Evolutionary conservation across 2,797 vertebrate genomes (phyloP).

Genomic region (Thunnus albacares): DNA sequence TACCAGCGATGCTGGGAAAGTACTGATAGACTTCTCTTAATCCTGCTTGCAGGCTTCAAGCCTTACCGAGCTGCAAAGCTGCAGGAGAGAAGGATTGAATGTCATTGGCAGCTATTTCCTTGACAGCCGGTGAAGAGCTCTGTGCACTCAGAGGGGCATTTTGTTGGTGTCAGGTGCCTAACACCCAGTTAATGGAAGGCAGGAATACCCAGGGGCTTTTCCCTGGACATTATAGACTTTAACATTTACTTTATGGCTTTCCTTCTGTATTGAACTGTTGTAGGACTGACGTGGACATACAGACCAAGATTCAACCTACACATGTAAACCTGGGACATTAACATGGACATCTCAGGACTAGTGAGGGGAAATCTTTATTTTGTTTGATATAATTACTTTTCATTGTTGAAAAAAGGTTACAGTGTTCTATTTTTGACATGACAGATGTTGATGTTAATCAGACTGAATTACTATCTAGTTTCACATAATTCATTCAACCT

Average conservation of each 20-base stretch:
- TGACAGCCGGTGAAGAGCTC: conserved; percentile 20
- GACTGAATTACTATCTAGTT: too few species aligned
- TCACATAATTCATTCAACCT: too few species aligned
- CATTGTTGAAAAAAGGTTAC: neutral
- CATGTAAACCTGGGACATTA: neutral
- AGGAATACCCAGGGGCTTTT: conserved; percentile 23
- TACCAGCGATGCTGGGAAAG: conserved; percentile 15
- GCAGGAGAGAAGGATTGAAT: conserved; percentile 42
- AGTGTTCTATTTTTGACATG: neutral
- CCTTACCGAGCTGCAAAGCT: conserved; percentile 10
- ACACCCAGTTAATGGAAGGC: conserved; percentile 53
- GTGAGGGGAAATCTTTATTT: neutral
- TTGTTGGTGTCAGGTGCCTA: conserved; percentile 37
- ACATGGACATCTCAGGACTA: neutral
- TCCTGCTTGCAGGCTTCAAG: conserved; percentile 23
- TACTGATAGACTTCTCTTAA: conserved; percentile 49
- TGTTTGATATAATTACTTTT: neutral
- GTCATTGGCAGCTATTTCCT: conserved; percentile 33
- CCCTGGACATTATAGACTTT: conserved; percentile 5
- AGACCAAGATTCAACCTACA: neutral
- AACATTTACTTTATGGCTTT: conserved; percentile 13
- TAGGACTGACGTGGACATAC: conserved; percentile 3
- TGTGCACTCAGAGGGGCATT: conserved; percentile 33
- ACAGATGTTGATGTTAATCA: too few species aligned
- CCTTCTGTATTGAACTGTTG: neutral